phyloP scores from a whole-genome alignment of 2,797 vertebrate genomes.

The Yasuhikotakia modesta region DNA sequence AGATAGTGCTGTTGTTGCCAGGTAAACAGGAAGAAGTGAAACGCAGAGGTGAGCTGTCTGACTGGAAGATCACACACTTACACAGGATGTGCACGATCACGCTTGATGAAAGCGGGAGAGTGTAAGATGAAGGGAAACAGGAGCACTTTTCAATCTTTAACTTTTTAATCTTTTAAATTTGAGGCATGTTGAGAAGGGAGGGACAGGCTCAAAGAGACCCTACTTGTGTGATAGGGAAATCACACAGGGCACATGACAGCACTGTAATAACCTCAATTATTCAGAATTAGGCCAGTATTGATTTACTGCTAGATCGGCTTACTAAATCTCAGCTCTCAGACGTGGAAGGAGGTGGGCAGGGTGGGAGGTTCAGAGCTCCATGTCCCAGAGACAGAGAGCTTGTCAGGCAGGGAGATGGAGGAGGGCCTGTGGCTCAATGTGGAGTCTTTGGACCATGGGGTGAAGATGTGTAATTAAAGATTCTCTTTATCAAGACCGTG shows the following conservation, averaged over 20 bases:
- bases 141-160: conserved; percentile 61
- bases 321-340: conserved; percentile 65
- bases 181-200: conserved; percentile 51
- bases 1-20: conserved; percentile 23
- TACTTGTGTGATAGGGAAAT: conserved; percentile 51
- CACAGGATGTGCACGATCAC: conserved; percentile 44
- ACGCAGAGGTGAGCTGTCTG: conserved; percentile 42
- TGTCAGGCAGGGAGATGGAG: conserved; percentile 21
- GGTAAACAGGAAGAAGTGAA: conserved; percentile 48
- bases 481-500: conserved; percentile 72
- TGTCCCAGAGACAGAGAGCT: conserved; percentile 33
- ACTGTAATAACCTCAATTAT: conserved; percentile 84
- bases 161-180: conserved; percentile 56
- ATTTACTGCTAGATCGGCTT: conserved; percentile 82
- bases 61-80: conserved; percentile 7
- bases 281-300: conserved; percentile 81
- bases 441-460: conserved; percentile 67
- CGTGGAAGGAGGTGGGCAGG: conserved; percentile 11
- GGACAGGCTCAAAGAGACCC: conserved; percentile 55
- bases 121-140: conserved; percentile 33
- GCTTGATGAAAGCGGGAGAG: conserved; percentile 46
- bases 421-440: conserved; percentile 47
- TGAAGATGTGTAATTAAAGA: conserved; percentile 74
- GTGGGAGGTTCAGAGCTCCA: conserved; percentile 19
- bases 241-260: conserved; percentile 72